Evolutionary conservation across 2,113 vertebrate species (phyloP), one percentile per base, ranked within the genome.

Genomic region (Pterocles burchelli): DNA sequence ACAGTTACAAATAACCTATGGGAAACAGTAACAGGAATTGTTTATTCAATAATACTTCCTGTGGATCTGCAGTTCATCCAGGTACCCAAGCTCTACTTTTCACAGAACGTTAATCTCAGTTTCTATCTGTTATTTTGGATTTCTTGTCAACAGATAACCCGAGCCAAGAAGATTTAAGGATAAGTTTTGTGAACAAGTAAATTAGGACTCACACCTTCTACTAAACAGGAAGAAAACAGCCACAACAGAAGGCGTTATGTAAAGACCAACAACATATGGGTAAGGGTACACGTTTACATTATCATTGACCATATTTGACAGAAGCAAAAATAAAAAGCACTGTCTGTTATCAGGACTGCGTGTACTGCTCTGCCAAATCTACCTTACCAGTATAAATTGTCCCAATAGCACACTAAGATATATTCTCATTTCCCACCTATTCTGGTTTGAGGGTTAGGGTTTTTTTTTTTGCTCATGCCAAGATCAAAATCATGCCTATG

Each of bases 41-140:
- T 94, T 95, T 95, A 96, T 89, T 96, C 18, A 41, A 49, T 49
- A 89, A 34, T 70, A 82, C 25, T 92, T 94, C 73, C 89, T 68
- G 54, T 66, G 41, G 74, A 58, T 95, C 87, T 96, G 93, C 87
- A 85, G 58, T 88, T 94, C 72, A 76, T 93, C 91, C 87, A 93
- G 62, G 74, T 79, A 70, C 73, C 75, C 54, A 43, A 57, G 34
- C 26, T 90, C 48, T 74, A 0, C 45, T 89, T 79, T 93, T 78
- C 77, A 85, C 45, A 75, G 34, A 71, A 81, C 1, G 4, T 94
- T 79, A 63, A 81, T 88, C 85, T 85, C 17, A 2, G 48, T 55
- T 91, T 66, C 80, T 58, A 15, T 38, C 26, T 80, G 28, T 79
- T 89, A 63, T 43, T 90, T 83, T 57, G 48, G 58, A 68, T 84